phyloP scores from a whole-genome alignment of 2,797 vertebrate genomes.

The Sylvia borin region DNA sequence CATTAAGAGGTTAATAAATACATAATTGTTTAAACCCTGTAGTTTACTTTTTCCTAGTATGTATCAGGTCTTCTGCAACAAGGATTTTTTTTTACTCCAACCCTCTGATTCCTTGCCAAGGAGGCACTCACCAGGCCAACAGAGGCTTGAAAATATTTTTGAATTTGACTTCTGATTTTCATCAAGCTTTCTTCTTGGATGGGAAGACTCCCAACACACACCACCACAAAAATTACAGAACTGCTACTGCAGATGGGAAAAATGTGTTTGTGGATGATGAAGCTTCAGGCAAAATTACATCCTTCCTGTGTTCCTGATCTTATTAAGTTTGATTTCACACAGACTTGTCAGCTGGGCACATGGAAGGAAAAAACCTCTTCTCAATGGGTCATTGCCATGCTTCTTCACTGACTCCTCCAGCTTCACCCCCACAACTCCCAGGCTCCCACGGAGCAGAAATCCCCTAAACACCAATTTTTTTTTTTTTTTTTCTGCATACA shows the following conservation, averaged over 20 bases:
- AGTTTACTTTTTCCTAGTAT: background rate
- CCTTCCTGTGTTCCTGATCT: background rate
- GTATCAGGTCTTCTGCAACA: background rate
- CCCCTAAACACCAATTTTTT: background rate
- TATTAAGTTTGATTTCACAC: background rate
- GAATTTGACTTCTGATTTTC: background rate
- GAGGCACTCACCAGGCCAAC: background rate
- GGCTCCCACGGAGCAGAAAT: background rate
- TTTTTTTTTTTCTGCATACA: background rate
- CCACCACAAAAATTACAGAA: background rate
- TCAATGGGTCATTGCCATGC: background rate
- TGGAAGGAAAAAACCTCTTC: background rate
- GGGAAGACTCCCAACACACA: background rate
- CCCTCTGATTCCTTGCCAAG: background rate
- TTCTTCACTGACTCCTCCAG: background rate
- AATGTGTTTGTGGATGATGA: background rate
- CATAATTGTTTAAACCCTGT: background rate
- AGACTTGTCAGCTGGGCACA: background rate
- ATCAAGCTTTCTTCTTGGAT: background rate
- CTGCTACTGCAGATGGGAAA: background rate
- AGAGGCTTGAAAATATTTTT: background rate
- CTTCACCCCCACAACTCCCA: background rate
- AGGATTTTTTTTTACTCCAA: background rate
- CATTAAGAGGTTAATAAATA: background rate
- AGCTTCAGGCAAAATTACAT: constrained; percentile 4